Evolutionary conservation across 2,888 invertebrate genomes (phyloP).

Genomic region (Hyposoter didymator): DNA sequence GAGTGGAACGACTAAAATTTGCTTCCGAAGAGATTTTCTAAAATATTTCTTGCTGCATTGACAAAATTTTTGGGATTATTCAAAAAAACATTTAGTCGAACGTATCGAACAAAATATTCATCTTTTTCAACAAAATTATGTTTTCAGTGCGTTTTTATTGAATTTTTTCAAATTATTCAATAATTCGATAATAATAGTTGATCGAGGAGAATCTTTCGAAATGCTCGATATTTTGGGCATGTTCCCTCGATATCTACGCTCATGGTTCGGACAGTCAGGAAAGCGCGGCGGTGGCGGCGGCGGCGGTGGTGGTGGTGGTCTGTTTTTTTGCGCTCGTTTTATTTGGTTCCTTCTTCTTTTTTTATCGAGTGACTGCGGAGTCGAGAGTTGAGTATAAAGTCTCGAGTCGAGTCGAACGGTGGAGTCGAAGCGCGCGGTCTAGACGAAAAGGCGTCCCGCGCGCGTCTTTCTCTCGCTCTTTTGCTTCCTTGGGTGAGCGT

Average conservation of each 20-base stretch:
- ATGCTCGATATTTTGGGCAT: background rate
- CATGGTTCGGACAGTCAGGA: slow-evolving; percentile 75
- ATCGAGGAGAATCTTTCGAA: background rate
- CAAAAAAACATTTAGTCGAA: too few species aligned
- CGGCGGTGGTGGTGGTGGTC: slow-evolving; percentile 46
- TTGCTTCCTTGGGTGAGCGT: slow-evolving; percentile 49
- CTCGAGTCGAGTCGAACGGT: slow-evolving; percentile 66
- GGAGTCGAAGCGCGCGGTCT: slow-evolving; percentile 74
- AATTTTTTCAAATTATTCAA: background rate
- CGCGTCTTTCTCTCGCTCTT: slow-evolving; percentile 41
- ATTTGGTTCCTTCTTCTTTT: slow-evolving; percentile 69
- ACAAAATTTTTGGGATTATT: too few species aligned
- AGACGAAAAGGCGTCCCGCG: slow-evolving; percentile 75
- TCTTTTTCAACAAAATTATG: too few species aligned
- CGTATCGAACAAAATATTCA: too few species aligned
- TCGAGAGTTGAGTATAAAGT: slow-evolving; percentile 75
- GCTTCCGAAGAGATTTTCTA: too few species aligned
- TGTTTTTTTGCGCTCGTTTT: slow-evolving; percentile 47
- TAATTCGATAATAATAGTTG: background rate
- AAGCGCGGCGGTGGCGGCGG: slow-evolving; percentile 71
- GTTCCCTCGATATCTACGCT: slow-evolving; percentile 70
- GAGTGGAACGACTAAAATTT: too few species aligned
- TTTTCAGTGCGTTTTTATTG: too few species aligned
- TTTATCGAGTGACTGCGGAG: slow-evolving; percentile 80
- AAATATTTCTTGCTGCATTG: too few species aligned